These are phyloP conservation scores for Bombus breviceps DNA, from an alignment of 1,140 invertebrate genomes.

Conservation along the genomic window DNA sequence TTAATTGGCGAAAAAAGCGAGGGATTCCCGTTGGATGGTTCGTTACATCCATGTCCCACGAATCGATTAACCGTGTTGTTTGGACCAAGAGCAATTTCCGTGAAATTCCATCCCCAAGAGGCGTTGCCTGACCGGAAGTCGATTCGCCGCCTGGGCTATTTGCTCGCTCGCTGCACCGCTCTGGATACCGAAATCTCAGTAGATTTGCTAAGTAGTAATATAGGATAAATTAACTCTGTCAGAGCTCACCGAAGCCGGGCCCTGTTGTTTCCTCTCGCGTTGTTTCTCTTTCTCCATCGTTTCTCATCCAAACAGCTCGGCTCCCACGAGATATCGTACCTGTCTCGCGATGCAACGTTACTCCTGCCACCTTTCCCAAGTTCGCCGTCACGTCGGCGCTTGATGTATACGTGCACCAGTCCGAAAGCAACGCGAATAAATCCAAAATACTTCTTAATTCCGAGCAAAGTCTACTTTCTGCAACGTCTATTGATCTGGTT, in stretches of 20 bases:
- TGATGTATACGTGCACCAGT: slow-evolving; percentile 23
- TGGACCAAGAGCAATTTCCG: slow-evolving; percentile 60
- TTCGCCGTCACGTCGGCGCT: slow-evolving; percentile 26
- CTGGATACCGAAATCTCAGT: slow-evolving; percentile 58
- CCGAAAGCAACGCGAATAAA: slow-evolving; percentile 7
- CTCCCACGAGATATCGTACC: slow-evolving; percentile 54
- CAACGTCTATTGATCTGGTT: too few relatives aligned
- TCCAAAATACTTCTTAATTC: slow-evolving; percentile 13
- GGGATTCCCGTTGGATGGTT: neutral
- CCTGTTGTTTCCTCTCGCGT: slow-evolving; percentile 29
- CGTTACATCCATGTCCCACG: slow-evolving; percentile 42
- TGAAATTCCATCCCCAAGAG: slow-evolving; percentile 56
- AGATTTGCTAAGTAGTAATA: slow-evolving; percentile 63
- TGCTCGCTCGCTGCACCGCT: neutral
- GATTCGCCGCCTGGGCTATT: slow-evolving; percentile 10
- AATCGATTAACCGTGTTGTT: slow-evolving; percentile 64
- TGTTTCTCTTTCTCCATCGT: slow-evolving; percentile 47
- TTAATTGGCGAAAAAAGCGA: slow-evolving; percentile 16
- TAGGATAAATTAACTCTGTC: slow-evolving; percentile 68
- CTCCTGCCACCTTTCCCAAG: slow-evolving; percentile 2
- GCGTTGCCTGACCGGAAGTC: slow-evolving; percentile 64
- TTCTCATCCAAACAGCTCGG: slow-evolving; percentile 51
- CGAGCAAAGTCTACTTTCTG: too few relatives aligned
- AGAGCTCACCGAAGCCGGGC: slow-evolving; percentile 49
- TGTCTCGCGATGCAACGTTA: slow-evolving; percentile 52